Percentiles rank a stretch among this genome's conserved stretches.
Evolutionary conservation across 2,113 vertebrate genomes (phyloP).

Genomic region (Epinephelus cyanopodus): DNA sequence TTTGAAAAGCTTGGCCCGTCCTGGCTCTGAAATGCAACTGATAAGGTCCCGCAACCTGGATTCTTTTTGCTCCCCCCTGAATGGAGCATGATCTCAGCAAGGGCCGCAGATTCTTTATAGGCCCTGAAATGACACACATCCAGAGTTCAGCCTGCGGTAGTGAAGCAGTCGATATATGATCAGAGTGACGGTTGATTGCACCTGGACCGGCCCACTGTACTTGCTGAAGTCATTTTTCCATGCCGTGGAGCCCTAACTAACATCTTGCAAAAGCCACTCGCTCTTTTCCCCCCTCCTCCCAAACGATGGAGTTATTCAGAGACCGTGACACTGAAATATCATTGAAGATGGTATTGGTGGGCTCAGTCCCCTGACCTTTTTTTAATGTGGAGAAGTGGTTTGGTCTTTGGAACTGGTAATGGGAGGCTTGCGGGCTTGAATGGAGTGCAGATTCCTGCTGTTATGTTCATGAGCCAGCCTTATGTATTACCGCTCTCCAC

Average conservation of each 20-base stretch:
- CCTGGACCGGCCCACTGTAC: conserved; percentile 55
- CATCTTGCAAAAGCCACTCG: conserved; percentile 52
- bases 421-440: conserved; percentile 61
- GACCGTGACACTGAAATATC: conserved; percentile 56
- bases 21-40: conserved; percentile 8
- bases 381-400: conserved; percentile 64
- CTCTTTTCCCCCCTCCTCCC: not conserved
- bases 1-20: conserved; percentile 44
- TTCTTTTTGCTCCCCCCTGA: conserved; percentile 20
- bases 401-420: conserved; percentile 48
- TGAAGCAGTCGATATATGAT: conserved; percentile 57
- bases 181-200: conserved; percentile 58
- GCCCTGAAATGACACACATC: conserved; percentile 40
- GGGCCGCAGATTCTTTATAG: conserved; percentile 32
- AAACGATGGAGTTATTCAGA: conserved; percentile 52
- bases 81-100: conserved; percentile 41
- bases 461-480: conserved; percentile 30
- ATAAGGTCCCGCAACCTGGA: conserved; percentile 48
- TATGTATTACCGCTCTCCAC: conserved; percentile 37
- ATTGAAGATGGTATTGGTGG: conserved; percentile 44
- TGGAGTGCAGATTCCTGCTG: conserved; percentile 36
- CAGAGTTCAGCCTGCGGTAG: conserved; percentile 49
- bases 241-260: conserved; percentile 50
- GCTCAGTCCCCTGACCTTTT: conserved; percentile 43
- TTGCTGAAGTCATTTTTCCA: conserved; percentile 71